phyloP scores from a whole-genome alignment of 2,888 invertebrate species.

The Nezara viridula region DNA sequence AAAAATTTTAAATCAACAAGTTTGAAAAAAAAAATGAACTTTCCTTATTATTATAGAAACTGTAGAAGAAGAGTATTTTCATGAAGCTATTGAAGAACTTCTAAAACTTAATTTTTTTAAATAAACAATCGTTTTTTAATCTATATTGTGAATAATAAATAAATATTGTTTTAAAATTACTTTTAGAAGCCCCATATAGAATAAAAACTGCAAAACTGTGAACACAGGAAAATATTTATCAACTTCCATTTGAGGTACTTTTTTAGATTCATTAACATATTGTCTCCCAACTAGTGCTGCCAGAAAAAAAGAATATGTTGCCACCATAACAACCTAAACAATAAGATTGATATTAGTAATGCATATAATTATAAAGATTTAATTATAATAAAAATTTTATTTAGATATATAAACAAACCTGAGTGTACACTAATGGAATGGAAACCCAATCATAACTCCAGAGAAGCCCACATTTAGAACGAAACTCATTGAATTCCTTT shows the following conservation, averaged over 20 bases:
- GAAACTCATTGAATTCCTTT: constrained; percentile 74
- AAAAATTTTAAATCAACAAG: neutral
- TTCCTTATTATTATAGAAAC: no score
- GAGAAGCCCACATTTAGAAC: constrained; percentile 73
- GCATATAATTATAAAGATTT: neutral
- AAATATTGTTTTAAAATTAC: constrained; percentile 67
- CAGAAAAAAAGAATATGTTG: constrained; percentile 76
- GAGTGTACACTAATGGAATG: constrained; percentile 76
- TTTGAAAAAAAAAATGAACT: no score
- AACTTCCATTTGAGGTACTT: constrained; percentile 71
- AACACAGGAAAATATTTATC: constrained; percentile 76
- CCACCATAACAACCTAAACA: constrained; percentile 74
- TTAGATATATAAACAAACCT: constrained; percentile 68
- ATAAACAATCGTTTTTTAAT: neutral
- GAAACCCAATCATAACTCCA: constrained; percentile 79
- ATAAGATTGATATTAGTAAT: neutral
- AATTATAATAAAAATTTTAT: neutral
- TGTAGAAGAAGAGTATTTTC: neutral
- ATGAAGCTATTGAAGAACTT: neutral
- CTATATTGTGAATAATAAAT: neutral
- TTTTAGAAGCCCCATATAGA: constrained; percentile 79
- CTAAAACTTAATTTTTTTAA: neutral
- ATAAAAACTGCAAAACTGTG: constrained; percentile 76
- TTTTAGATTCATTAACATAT: constrained; percentile 71
- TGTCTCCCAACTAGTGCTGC: constrained; percentile 75